phyloP scores from a whole-genome alignment of 2,113 vertebrate genomes.

The Phasianus colchicus region DNA sequence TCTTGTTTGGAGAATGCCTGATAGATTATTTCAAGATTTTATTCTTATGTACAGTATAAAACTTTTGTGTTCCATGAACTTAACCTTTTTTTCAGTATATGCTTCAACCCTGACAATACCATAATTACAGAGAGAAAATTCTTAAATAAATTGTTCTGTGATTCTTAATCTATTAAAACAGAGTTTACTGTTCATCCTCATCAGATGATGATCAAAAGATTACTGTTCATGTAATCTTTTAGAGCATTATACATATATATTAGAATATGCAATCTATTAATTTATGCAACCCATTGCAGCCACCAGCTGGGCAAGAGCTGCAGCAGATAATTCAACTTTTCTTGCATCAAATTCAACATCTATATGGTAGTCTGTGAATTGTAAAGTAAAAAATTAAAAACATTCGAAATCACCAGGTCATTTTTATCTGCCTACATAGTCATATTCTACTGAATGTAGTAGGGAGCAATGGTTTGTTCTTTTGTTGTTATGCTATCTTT shows the following conservation, averaged over 20 bases:
- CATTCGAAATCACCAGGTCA: not conserved
- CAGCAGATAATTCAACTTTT: not conserved
- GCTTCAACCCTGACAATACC: not conserved
- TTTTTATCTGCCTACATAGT: not conserved
- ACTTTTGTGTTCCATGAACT: not conserved
- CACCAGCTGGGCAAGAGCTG: not conserved
- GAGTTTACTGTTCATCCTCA: not conserved
- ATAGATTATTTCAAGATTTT: not conserved
- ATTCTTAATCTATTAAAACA: not conserved
- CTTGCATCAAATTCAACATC: not conserved
- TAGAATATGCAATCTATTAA: not conserved
- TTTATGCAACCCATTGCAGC: not conserved
- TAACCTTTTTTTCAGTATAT: not conserved
- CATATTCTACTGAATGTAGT: not conserved
- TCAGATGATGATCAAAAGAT: not conserved
- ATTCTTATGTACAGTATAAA: not conserved
- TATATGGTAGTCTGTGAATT: not conserved
- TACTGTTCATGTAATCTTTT: not conserved
- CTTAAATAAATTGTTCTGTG: not conserved
- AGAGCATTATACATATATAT: not conserved
- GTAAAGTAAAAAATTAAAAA: not conserved
- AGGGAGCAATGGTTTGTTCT: not conserved
- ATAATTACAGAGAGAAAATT: not conserved
- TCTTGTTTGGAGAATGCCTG: not conserved
- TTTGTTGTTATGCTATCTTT: not conserved